phyloP scores from a whole-genome alignment of 1,140 invertebrate species.

The Amphibalanus amphitrite region DNA sequence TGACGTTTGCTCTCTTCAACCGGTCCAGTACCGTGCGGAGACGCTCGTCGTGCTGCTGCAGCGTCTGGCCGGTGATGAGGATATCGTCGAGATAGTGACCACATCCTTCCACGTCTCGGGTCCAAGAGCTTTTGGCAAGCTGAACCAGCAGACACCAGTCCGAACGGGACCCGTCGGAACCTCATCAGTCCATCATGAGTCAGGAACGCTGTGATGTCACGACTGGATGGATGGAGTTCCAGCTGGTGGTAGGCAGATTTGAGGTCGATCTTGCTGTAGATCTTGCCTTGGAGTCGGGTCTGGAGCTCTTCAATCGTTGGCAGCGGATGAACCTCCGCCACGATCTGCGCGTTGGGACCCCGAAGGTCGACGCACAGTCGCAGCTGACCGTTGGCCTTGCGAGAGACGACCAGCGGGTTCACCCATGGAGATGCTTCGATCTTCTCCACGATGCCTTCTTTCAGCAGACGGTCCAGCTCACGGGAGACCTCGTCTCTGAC shows the following conservation, averaged over 20 bases:
- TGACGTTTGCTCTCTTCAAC: background rate
- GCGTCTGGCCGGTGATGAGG: too few species aligned
- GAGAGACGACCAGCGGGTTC: background rate
- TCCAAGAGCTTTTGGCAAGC: too few species aligned
- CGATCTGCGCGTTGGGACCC: background rate
- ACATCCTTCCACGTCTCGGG: too few species aligned
- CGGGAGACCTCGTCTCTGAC: background rate
- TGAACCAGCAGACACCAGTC: too few species aligned
- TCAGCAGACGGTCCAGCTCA: background rate
- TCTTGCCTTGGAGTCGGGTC: background rate
- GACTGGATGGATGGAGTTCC: background rate
- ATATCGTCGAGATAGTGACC: too few species aligned
- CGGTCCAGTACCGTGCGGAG: background rate
- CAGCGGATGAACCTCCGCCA: background rate
- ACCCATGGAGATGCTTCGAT: background rate
- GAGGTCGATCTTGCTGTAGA: slow-evolving; percentile 1
- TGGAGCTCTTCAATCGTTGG: background rate
- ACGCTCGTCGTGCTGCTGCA: background rate
- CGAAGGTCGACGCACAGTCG: background rate
- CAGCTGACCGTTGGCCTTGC: background rate
- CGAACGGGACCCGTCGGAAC: too few species aligned
- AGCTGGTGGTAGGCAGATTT: background rate
- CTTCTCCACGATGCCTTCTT: background rate
- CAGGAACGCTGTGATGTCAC: background rate
- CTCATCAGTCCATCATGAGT: background rate